These are phyloP conservation scores for Congeria kusceri DNA, from an alignment of 2,888 invertebrate genomes.

Conservation along the genomic window DNA sequence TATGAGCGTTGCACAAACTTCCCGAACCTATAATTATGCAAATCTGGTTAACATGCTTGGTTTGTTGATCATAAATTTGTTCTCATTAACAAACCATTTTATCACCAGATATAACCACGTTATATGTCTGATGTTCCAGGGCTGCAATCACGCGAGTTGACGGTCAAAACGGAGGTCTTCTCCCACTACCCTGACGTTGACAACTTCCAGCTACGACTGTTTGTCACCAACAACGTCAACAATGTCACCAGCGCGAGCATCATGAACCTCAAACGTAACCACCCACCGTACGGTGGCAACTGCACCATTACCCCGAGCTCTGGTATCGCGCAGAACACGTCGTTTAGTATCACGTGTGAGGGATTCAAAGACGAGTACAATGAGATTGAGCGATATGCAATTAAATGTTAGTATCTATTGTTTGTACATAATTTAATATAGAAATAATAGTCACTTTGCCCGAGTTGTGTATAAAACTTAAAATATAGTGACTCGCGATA, in stretches of 20 bases:
- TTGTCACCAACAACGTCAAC: constrained; percentile 18
- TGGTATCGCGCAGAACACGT: constrained; percentile 34
- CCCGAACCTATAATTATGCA: too few relatives aligned
- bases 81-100: too few relatives aligned
- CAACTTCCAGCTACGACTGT: constrained; percentile 59
- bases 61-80: too few relatives aligned
- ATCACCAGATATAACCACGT: too few relatives aligned
- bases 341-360: constrained; percentile 38
- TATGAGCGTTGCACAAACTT: too few relatives aligned
- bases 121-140: constrained; percentile 59
- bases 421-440: too few relatives aligned
- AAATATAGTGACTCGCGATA: too few relatives aligned
- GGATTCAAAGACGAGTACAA: constrained; percentile 66
- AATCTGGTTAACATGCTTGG: too few relatives aligned
- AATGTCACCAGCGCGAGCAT: constrained; percentile 41
- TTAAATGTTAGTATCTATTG: constrained; percentile 70
- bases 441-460: too few relatives aligned
- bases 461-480: too few relatives aligned
- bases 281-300: constrained; percentile 58
- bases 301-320: constrained; percentile 59
- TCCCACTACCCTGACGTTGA: constrained; percentile 52
- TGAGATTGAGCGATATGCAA: constrained; percentile 70
- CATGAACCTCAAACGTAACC: constrained; percentile 63
- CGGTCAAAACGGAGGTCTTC: constrained; percentile 70
- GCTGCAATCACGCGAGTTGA: constrained; percentile 65